Conservation (phyloP, 2,113 vertebrate genomes). For the Aphyosemion australe region DNA sequence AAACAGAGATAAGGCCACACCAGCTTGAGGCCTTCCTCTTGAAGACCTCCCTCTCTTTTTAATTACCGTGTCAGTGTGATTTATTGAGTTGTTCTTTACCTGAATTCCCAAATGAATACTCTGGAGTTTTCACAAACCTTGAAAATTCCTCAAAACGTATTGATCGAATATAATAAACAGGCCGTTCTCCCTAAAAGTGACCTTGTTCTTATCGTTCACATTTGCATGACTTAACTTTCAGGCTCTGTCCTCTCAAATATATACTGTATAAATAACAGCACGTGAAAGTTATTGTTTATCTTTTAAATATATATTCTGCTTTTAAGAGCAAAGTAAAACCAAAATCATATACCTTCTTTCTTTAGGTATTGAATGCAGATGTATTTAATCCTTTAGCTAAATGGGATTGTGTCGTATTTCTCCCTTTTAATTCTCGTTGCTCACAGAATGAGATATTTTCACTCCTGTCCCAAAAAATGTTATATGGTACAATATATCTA, state of each 20-base stretch:
- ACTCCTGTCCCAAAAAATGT: too few species aligned
- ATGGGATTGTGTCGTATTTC: too few species aligned
- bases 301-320: neutral
- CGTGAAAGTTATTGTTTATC: neutral
- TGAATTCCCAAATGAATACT: constrained; percentile 17
- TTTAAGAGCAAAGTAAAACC: too few species aligned
- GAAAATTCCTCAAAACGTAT: constrained; percentile 7
- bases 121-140: constrained; percentile 2
- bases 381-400: too few species aligned
- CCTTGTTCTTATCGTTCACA: neutral
- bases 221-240: neutral
- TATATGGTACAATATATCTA: too few species aligned
- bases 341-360: too few species aligned
- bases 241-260: neutral
- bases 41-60: constrained; percentile 44
- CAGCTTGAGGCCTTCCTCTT: constrained; percentile 28
- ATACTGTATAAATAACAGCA: too few species aligned
- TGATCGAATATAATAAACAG: neutral
- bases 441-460: too few species aligned
- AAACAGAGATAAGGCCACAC: constrained; percentile 47
- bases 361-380: too few species aligned
- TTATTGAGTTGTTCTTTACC: constrained; percentile 34
- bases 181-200: neutral
- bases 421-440: too few species aligned
- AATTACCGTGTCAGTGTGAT: constrained; percentile 68